Base-by-base conservation (phyloP, 2,113 vertebrate species). In the Neofelis nebulosa region DNA sequence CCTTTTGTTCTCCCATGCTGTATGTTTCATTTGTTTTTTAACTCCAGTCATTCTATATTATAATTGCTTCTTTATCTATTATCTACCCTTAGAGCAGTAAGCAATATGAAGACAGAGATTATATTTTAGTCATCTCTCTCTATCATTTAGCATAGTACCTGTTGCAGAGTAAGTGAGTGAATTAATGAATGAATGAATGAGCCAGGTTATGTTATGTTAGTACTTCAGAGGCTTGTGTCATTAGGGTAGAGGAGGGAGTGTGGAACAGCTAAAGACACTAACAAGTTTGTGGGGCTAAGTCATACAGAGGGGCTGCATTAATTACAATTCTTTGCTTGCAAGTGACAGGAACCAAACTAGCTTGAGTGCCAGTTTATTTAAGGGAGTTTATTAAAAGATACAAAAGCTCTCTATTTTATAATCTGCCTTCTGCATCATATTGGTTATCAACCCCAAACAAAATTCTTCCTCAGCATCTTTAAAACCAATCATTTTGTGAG, bases 401-500 rank as follows among this genome's bases (percentile, higher is more conserved):
- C 4, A 27, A 16, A 74, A 55, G 6, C 10, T 90, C n/a, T 71
- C 57, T 87, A 9, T 88, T 3, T 96, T 78, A 36, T 55, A 68
- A 85, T 93, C 38, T 74, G 27, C 45, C 23, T 71, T 95, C 11
- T 88, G 41, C 36, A 36, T 73, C 36, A 81, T 96, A 52, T 86
- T 61, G 45, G 36, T 48, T n/a, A 50, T 92, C 4, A 82, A 63
- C 36, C 3, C 38, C 2, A 76, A 90, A 52, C 29, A 80, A 48
- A 36, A 90, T 65, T 88, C 10, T 90, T 89, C 29, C 55, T 86
- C 1, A 76, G 14, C 18, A 86, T 93, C 50, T 86, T n/a, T 95
- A 63, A 97, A 93, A 82, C 93, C 29, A 95, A n/a, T 81, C 45
- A 91, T n/a, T 95, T 74, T 86, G 18, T 86, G 81, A 93, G 36